phyloP scores from a whole-genome alignment of 2,888 invertebrate species.

The Thymelicus sylvestris region DNA sequence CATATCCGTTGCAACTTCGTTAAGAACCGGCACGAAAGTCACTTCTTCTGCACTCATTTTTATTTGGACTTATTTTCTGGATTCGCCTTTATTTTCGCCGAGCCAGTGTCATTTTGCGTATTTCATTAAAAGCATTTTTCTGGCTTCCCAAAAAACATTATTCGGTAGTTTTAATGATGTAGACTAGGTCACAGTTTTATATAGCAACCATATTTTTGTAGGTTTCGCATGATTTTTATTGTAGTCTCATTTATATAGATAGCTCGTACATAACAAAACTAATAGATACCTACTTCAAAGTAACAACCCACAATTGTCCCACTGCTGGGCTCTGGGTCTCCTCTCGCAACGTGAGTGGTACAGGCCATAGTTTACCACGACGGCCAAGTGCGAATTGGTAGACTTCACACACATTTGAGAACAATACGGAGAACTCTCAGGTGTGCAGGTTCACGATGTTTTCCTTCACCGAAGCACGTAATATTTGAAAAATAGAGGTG shows the following conservation, averaged over 20 bases:
- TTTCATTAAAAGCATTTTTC: conserved; percentile 29
- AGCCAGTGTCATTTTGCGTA: conserved; percentile 26
- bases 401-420: too few relatives aligned
- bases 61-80: conserved; percentile 25
- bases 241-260: background rate
- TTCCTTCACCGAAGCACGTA: too few relatives aligned
- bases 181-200: background rate
- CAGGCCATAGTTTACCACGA: too few relatives aligned
- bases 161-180: conserved; percentile 11
- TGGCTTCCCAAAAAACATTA: conserved; percentile 7
- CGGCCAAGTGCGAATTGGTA: too few relatives aligned
- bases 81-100: conserved; percentile 23
- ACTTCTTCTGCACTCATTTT: conserved; percentile 21
- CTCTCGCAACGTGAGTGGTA: too few relatives aligned
- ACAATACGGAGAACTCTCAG: too few relatives aligned
- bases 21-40: conserved; percentile 29
- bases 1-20: conserved; percentile 36
- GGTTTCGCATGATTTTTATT: background rate
- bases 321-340: too few relatives aligned
- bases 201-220: background rate
- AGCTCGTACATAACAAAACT: background rate
- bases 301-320: too few relatives aligned
- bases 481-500: too few relatives aligned
- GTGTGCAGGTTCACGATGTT: too few relatives aligned
- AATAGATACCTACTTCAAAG: too few relatives aligned